These are phyloP conservation scores for Pantherophis alleghaniensis DNA, from an alignment of 2,797 vertebrate species.

Conservation along the genomic window DNA sequence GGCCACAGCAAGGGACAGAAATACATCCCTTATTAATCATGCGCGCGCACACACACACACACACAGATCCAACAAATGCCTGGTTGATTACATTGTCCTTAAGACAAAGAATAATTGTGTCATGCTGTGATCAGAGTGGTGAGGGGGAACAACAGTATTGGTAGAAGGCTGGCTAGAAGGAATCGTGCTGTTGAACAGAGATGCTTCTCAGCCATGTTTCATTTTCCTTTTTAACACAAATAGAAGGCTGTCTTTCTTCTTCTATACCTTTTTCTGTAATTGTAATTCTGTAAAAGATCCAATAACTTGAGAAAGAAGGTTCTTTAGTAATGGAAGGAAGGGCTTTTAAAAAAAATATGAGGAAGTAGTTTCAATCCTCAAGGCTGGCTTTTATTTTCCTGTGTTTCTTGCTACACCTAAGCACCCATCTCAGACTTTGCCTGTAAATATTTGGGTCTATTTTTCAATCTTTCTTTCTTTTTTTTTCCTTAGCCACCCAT, in stretches of 20 bases:
- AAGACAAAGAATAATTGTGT: neutral
- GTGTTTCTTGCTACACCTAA: neutral
- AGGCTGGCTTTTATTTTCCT: constrained; percentile 24
- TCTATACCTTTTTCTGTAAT: neutral
- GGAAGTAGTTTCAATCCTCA: constrained; percentile 18
- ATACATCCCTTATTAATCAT: neutral
- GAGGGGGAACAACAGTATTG: neutral
- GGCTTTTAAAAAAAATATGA: neutral
- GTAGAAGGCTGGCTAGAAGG: neutral
- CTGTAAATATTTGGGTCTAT: neutral
- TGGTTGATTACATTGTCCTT: neutral
- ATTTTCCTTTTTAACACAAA: neutral
- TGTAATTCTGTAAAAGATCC: neutral
- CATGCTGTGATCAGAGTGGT: neutral
- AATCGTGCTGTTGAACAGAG: neutral
- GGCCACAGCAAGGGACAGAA: neutral
- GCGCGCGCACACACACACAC: neutral
- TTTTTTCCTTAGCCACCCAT: too few species aligned
- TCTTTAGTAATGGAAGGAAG: neutral
- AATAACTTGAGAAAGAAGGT: neutral
- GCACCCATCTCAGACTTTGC: neutral
- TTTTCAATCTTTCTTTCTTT: neutral
- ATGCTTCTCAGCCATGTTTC: neutral
- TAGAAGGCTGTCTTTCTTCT: neutral
- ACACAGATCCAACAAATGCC: neutral